Percentiles rank a stretch among this genome's conserved stretches.
Evolutionary conservation across 1,140 invertebrate species (phyloP).

Genomic region (Leptinotarsa lineolata): DNA sequence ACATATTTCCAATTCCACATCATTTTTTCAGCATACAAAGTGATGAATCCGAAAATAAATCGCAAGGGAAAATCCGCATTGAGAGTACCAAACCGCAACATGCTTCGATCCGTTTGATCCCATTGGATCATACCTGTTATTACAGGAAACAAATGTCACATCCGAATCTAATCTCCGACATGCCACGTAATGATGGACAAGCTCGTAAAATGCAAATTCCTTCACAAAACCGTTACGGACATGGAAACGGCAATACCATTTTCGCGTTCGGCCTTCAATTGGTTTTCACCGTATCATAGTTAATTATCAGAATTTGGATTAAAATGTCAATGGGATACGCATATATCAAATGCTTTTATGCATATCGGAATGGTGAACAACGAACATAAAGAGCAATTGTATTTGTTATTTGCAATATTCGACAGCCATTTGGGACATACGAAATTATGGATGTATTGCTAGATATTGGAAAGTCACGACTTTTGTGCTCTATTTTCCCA

Average conservation of each 20-base stretch:
- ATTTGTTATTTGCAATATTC: constrained; percentile 1
- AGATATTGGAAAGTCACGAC: constrained; percentile 1
- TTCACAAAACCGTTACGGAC: background rate
- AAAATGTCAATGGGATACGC: constrained; percentile 2
- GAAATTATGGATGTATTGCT: background rate
- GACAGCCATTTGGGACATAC: background rate
- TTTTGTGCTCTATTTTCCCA: background rate
- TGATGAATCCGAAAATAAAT: too few species aligned
- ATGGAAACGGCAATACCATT: background rate
- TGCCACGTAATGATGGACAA: constrained; percentile 1
- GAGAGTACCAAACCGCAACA: too few species aligned
- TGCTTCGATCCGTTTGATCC: too few species aligned
- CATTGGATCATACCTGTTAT: background rate
- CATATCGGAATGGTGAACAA: background rate
- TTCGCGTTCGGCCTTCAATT: background rate
- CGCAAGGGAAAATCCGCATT: too few species aligned
- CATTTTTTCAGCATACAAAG: too few species aligned
- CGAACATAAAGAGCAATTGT: constrained; percentile 4
- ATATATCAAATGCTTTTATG: constrained; percentile 1
- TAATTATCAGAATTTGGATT: constrained; percentile 6
- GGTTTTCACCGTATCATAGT: constrained; percentile 6
- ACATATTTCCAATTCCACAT: too few species aligned
- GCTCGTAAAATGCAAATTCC: constrained; percentile 3
- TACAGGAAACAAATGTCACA: background rate
- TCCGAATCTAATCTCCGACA: background rate